Percentiles rank a stretch among this genome's conserved stretches.
Conservation (phyloP, 2,888 invertebrate species). For the Autographa pulchrina region DNA sequence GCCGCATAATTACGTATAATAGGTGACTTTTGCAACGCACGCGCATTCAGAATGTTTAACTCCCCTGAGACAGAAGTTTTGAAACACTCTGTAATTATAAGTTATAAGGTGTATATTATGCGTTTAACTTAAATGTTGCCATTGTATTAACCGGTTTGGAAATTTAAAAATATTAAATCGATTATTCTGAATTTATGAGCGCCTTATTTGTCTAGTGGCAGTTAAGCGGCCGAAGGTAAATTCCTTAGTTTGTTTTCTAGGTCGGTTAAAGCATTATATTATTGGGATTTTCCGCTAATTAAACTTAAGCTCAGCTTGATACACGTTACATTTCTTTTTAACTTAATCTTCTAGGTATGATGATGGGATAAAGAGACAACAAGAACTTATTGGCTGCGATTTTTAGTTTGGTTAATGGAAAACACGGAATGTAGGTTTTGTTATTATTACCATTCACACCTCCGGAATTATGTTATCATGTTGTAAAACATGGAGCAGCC, state of each 20-base stretch:
- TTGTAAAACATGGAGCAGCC: background rate
- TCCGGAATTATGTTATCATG: background rate
- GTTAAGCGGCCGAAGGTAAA: background rate
- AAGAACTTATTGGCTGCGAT: background rate
- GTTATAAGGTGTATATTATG: conserved; percentile 70
- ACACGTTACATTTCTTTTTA: background rate
- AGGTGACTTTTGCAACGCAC: conserved; percentile 85
- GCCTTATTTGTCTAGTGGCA: conserved; percentile 1
- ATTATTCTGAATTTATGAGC: conserved; percentile 9
- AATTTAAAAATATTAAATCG: conserved; percentile 22
- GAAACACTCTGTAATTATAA: conserved; percentile 76
- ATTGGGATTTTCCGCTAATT: background rate
- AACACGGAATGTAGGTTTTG: background rate
- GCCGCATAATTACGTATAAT: conserved; percentile 86
- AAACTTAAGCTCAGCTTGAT: background rate
- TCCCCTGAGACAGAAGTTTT: conserved; percentile 80
- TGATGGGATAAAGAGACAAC: background rate
- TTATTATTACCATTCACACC: background rate
- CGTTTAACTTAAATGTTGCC: conserved; percentile 70
- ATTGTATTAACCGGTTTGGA: conserved; percentile 47
- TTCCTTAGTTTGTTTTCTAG: background rate
- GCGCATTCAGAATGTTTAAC: conserved; percentile 81
- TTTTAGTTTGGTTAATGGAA: background rate
- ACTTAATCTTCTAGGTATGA: background rate
- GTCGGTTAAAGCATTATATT: background rate